These are phyloP conservation scores for Pocillopora damicornis DNA, from an alignment of 64 coral and sea anemone species.

Conservation along the genomic window DNA sequence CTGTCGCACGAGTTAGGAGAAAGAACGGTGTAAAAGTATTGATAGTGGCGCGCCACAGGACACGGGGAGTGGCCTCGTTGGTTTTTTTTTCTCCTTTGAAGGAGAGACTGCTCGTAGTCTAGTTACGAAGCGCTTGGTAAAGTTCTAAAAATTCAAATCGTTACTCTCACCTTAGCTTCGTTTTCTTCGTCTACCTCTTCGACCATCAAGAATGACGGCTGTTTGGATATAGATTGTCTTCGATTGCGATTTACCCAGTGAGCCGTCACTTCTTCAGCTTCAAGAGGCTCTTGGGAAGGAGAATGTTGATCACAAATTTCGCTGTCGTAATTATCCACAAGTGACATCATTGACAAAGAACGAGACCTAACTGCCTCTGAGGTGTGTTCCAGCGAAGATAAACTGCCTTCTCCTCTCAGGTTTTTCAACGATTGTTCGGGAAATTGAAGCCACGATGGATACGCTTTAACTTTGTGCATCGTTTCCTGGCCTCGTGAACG, in stretches of 20 bases:
- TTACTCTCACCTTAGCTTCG: not conserved
- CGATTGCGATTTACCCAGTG: conserved; percentile 16
- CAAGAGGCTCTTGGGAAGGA: not conserved
- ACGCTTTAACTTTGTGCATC: not conserved
- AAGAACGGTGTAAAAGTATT: no score
- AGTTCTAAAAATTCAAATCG: no score
- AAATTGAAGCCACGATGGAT: conserved; percentile 28
- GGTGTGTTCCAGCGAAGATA: not conserved
- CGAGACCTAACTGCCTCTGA: not conserved
- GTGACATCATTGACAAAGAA: conserved; percentile 14
- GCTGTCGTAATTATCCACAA: not conserved
- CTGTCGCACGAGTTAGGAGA: no score
- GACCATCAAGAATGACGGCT: not conserved
- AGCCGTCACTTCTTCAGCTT: conserved; percentile 12
- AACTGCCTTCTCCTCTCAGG: conserved; percentile 1
- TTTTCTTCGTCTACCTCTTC: not conserved
- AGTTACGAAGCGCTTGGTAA: not conserved
- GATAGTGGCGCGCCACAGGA: no score
- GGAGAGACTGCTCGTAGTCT: not conserved
- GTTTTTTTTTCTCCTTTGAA: no score
- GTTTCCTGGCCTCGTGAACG: not conserved
- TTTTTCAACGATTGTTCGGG: conserved; percentile 16
- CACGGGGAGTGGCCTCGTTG: no score
- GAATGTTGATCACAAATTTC: not conserved
- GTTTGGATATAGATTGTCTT: conserved; percentile 2